Evolutionary conservation across 2,113 vertebrate genomes (phyloP).

Genomic region (Pholis gunnellus): DNA sequence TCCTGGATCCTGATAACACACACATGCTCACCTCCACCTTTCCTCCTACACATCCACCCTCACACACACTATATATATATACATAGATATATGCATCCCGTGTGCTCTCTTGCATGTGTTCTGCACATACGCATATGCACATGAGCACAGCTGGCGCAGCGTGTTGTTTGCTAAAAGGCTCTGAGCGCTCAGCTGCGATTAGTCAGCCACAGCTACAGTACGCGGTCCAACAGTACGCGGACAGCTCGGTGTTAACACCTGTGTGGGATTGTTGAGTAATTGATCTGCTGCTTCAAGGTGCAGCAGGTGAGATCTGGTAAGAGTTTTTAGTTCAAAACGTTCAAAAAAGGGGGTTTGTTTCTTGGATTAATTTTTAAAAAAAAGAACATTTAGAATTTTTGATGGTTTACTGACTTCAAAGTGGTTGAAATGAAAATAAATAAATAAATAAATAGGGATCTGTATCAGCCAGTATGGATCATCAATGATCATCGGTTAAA

Average conservation of each 20-base stretch:
- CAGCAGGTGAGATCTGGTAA: no score
- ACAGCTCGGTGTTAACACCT: not conserved
- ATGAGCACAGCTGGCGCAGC: constrained; percentile 25
- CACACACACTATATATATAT: not conserved
- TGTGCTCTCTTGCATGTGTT: constrained; percentile 21
- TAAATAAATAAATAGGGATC: no score
- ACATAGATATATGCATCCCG: not conserved
- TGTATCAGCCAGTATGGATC: no score
- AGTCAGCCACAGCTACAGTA: not conserved
- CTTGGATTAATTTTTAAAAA: no score
- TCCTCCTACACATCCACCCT: not conserved
- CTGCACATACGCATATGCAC: not conserved
- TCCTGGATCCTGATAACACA: constrained; percentile 63
- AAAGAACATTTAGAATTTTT: no score
- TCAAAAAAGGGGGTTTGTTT: no score
- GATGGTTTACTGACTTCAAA: no score
- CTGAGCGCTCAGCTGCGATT: constrained; percentile 26
- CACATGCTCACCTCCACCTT: constrained; percentile 53
- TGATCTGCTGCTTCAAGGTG: no score
- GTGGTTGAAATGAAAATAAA: no score
- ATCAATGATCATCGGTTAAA: no score
- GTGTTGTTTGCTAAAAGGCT: not conserved
- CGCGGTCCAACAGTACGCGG: not conserved
- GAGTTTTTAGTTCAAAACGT: no score
- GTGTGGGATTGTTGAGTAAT: no score